These are phyloP conservation scores for Ligdia adustata DNA, from an alignment of 2,888 invertebrate genomes.

Conservation along the genomic window DNA sequence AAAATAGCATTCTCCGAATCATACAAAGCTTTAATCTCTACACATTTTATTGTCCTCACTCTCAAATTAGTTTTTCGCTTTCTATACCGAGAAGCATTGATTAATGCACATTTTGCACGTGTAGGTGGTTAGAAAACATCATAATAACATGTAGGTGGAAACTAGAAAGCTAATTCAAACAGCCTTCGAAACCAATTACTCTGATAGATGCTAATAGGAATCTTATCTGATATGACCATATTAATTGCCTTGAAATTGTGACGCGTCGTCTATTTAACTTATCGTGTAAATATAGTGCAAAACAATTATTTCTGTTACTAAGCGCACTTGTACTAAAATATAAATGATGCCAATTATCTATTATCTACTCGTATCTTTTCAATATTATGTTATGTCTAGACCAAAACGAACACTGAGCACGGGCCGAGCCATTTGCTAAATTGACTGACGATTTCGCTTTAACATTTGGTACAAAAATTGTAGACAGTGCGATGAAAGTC, in stretches of 20 bases:
- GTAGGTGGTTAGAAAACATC: slow-evolving; percentile 22
- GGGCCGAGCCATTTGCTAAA: slow-evolving; percentile 16
- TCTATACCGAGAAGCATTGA: slow-evolving; percentile 19
- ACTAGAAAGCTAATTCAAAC: slow-evolving; percentile 34
- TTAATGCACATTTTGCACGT: slow-evolving; percentile 10
- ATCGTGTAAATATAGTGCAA: slow-evolving; percentile 11
- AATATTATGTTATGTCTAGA: slow-evolving; percentile 28
- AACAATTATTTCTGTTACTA: slow-evolving; percentile 5
- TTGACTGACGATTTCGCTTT: slow-evolving; percentile 6
- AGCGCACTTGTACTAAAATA: slow-evolving; percentile 21
- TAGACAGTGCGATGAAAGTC: slow-evolving; percentile 2
- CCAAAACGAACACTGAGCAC: slow-evolving; percentile 8
- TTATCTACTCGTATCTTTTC: slow-evolving; percentile 7
- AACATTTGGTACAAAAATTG: background rate
- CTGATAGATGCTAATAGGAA: slow-evolving; percentile 36
- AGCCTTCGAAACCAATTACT: slow-evolving; percentile 42
- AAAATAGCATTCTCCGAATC: slow-evolving; percentile 9
- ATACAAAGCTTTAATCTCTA: background rate
- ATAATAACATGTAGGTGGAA: slow-evolving; percentile 20
- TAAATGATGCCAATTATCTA: slow-evolving; percentile 22
- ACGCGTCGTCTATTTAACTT: slow-evolving; percentile 22
- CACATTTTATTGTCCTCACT: background rate
- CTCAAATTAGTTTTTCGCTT: slow-evolving; percentile 8
- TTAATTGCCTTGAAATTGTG: slow-evolving; percentile 20
- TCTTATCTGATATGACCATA: slow-evolving; percentile 27